phyloP scores from a whole-genome alignment of 2,797 vertebrate genomes.

The Florisuga fusca region DNA sequence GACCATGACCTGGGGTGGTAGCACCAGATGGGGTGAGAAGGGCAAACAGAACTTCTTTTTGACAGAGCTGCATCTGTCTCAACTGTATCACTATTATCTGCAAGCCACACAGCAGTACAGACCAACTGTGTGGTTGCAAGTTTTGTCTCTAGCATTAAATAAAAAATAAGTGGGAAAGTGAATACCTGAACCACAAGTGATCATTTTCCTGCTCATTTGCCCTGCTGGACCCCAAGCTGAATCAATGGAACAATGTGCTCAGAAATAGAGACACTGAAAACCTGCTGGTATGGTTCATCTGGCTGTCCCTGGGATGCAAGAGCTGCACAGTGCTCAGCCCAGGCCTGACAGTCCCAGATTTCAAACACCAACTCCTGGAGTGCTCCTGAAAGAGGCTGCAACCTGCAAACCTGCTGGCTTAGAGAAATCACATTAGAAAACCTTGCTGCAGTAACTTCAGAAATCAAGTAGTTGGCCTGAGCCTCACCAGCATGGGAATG shows the following conservation, averaged over 20 bases:
- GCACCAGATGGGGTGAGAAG: background rate
- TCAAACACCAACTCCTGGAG: background rate
- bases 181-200: background rate
- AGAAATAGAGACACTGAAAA: fast-evolving
- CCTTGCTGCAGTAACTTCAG: background rate
- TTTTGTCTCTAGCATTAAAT: background rate
- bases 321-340: background rate
- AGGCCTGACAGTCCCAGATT: no score
- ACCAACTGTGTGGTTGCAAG: background rate
- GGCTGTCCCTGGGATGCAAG: fast-evolving
- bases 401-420: background rate
- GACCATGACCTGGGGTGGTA: background rate
- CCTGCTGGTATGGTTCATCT: background rate
- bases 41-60: background rate
- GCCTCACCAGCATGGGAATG: background rate
- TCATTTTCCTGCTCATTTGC: background rate
- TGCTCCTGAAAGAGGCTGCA: background rate
- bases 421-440: background rate
- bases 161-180: background rate
- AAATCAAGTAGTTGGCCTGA: background rate
- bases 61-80: background rate
- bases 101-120: background rate
- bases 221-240: background rate
- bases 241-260: background rate
- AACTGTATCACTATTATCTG: background rate